Evolutionary conservation across 2,797 vertebrate species (phyloP).

Genomic region (Gymnodraco acuticeps): DNA sequence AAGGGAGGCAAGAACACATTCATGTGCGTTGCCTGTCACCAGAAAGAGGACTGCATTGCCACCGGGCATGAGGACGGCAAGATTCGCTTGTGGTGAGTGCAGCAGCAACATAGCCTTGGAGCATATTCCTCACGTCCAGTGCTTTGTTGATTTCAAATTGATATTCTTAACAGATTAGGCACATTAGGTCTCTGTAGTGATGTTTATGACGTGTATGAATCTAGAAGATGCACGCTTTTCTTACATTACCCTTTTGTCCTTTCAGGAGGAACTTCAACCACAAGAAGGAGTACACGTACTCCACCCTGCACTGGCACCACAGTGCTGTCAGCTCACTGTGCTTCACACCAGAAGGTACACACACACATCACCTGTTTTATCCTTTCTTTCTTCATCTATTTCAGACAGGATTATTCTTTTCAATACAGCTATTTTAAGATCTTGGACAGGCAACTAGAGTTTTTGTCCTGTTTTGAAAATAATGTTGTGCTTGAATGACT

Average conservation of each 20-base stretch:
- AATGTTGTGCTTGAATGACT: background rate
- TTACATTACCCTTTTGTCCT: constrained; percentile 1
- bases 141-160: background rate
- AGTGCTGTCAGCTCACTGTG: constrained; percentile 88
- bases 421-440: background rate
- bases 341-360: constrained; percentile 92
- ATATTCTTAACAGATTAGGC: no score
- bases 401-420: background rate
- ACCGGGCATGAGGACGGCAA: constrained; percentile 94
- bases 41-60: constrained; percentile 93
- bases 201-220: no score
- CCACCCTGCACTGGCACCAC: constrained; percentile 94
- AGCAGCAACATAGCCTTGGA: background rate
- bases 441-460: background rate
- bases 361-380: background rate
- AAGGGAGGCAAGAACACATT: constrained; percentile 88
- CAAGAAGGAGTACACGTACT: constrained; percentile 90
- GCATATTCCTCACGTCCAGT: background rate
- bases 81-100: constrained; percentile 92
- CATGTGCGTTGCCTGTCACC: constrained; percentile 92
- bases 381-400: background rate
- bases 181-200: background rate
- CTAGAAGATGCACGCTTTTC: no score
- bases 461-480: background rate
- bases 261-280: constrained; percentile 92